phyloP scores from a whole-genome alignment of 2,797 vertebrate genomes.

The Bradypus variegatus region DNA sequence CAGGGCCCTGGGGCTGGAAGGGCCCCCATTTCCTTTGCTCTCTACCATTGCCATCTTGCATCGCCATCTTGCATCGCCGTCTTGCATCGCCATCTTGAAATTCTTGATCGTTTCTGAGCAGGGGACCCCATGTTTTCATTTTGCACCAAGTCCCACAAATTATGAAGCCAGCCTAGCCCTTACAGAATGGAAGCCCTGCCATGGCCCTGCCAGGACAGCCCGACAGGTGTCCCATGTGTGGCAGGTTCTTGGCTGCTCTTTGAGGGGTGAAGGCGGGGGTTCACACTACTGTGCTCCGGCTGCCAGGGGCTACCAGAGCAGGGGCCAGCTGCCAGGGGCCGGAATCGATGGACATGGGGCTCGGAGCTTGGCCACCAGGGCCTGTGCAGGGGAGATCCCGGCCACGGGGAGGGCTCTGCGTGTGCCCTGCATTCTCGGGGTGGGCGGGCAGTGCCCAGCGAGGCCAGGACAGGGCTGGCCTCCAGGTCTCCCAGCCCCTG shows the following conservation, averaged over 20 bases:
- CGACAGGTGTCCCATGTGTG: rapidly evolving
- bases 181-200: neutral
- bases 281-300: no score
- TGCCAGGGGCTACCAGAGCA: no score
- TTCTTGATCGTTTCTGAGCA: neutral
- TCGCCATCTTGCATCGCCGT: neutral
- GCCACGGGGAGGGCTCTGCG: neutral
- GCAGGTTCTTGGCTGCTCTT: neutral
- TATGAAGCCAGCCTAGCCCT: neutral
- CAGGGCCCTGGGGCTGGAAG: no score
- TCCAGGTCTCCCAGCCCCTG: neutral
- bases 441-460: neutral
- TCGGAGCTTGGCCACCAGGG: neutral
- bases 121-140: neutral
- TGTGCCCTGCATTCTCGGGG: neutral
- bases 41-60: neutral
- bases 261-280: neutral
- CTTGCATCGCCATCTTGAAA: neutral
- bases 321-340: no score
- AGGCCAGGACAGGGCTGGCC: neutral
- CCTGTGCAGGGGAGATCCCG: neutral
- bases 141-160: neutral
- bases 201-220: neutral
- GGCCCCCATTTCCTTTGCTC: no score
- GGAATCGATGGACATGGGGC: constrained; percentile 27